Base-by-base conservation (phyloP, 2,888 invertebrate genomes). In the Athetis lepigone region DNA sequence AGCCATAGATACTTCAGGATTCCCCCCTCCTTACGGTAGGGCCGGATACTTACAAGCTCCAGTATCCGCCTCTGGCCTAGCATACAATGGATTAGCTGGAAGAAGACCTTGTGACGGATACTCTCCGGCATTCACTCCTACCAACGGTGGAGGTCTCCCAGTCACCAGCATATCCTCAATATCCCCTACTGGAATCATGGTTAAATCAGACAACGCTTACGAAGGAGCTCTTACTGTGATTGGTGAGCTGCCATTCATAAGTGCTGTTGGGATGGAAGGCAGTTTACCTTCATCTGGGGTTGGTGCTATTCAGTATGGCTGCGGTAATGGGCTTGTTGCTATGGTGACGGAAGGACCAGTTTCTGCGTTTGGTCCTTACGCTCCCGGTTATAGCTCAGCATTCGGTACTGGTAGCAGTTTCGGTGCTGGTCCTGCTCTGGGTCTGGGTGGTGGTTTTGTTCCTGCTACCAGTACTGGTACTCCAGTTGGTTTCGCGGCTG, bases 201-300 rank as follows among this genome's bases (percentile, higher is more conserved):
- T 79, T 0, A 39, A 6, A 5, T 77, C 79, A n/a, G 79, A 80
- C 18, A 77, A 75, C 16, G 59, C n/a, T 25, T 80, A 71, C 37
- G 75, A 79, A 16, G 79, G 79, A 40, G 0, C 8, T 4, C 25
- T 87, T n/a, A 72, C 70, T 4, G 85, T 85, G 23, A 75, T 67
- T n/a, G 87, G 87, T 19, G 82, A 84, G 63, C 70, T 88, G 42
- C 86, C 88, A 25, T 83, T 88, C 59, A 61, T 85, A 42, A 85
- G 88, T 27, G 79, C 84, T 46, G 88, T 89, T 25, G 73, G 63
- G 29, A 85, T 88, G 70, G 81, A 88, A 16, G 90, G 90, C 19
- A 65, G 65, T 25, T 81, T 89, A 13, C 82, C 83, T 29, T 87
- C 89, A 60, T 79, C 77, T 54, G 90, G 91, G 8, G 64, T 79